A percentile compares a stretch with the other conserved stretches of the same genome.
Evolutionary conservation across 2,113 vertebrate genomes (phyloP).

Genomic region (Lagopus leucura): DNA sequence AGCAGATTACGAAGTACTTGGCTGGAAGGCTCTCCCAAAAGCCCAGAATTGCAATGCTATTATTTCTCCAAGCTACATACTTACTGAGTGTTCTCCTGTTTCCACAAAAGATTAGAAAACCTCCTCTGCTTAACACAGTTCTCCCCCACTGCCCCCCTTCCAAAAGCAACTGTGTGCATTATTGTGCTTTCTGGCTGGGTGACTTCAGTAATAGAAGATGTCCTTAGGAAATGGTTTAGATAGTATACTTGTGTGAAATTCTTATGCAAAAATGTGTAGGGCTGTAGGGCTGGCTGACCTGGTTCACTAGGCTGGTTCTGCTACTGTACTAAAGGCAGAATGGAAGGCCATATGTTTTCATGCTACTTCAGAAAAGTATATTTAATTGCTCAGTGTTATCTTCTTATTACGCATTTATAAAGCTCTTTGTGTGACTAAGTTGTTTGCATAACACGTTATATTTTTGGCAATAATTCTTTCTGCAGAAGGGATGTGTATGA

Average conservation of each 20-base stretch:
- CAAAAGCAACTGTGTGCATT: background rate
- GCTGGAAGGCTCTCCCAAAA: conserved; percentile 14
- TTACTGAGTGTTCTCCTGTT: background rate
- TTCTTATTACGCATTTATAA: background rate
- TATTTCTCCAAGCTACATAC: conserved; percentile 32
- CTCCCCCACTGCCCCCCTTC: background rate
- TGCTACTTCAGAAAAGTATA: background rate
- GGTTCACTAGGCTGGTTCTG: background rate
- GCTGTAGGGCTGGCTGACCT: background rate
- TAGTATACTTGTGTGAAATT: conserved; percentile 42
- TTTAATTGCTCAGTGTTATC: background rate
- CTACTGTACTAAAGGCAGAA: background rate
- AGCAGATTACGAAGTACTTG: background rate
- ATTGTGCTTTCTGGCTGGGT: conserved; percentile 56
- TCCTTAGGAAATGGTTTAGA: conserved; percentile 55
- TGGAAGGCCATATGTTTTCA: background rate
- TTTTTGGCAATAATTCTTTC: conserved; percentile 6
- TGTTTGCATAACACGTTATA: background rate
- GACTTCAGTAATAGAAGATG: conserved; percentile 53
- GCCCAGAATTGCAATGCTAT: background rate
- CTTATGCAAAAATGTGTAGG: conserved; percentile 33
- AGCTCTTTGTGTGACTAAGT: conserved; percentile 24
- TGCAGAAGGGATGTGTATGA: background rate
- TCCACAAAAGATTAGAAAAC: conserved; percentile 15
- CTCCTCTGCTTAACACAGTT: background rate